These are phyloP conservation scores for Parapristionchus giblindavisi DNA, from an alignment of 2,888 invertebrate genomes.

Conservation along the genomic window DNA sequence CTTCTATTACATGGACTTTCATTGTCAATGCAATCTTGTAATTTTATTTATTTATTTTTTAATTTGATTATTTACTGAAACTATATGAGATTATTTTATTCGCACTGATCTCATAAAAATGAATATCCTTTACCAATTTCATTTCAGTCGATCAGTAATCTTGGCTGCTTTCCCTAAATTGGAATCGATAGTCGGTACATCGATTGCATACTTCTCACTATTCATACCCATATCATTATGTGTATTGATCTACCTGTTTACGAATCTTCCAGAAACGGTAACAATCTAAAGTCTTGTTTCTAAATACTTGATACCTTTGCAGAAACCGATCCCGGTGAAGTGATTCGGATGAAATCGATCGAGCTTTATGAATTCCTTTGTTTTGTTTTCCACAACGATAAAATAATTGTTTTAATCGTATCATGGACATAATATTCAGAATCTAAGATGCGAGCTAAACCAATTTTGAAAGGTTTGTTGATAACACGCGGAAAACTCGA, in stretches of 20 bases:
- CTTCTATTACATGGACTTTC: constrained; percentile 25
- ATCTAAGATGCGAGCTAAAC: no score
- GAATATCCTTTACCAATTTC: not conserved
- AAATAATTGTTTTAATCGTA: no score
- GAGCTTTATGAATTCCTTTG: no score
- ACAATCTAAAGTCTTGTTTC: no score
- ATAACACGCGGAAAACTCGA: no score
- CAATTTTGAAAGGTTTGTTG: no score
- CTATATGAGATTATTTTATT: not conserved
- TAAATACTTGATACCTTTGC: no score
- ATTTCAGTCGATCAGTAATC: constrained; percentile 20
- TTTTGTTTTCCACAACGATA: no score
- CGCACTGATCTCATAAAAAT: not conserved
- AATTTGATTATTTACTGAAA: not conserved
- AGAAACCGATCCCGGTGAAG: no score
- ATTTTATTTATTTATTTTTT: not conserved
- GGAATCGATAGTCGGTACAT: not conserved
- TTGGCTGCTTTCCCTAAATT: constrained; percentile 10
- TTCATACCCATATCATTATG: constrained; percentile 22
- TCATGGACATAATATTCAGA: no score
- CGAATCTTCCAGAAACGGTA: constrained; percentile 4
- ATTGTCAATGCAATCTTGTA: constrained; percentile 7
- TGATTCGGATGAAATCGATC: no score
- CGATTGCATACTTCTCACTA: constrained; percentile 5
- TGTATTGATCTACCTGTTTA: not conserved